phyloP scores from a whole-genome alignment of 1,140 invertebrate species.

The Philaenus spumarius region DNA sequence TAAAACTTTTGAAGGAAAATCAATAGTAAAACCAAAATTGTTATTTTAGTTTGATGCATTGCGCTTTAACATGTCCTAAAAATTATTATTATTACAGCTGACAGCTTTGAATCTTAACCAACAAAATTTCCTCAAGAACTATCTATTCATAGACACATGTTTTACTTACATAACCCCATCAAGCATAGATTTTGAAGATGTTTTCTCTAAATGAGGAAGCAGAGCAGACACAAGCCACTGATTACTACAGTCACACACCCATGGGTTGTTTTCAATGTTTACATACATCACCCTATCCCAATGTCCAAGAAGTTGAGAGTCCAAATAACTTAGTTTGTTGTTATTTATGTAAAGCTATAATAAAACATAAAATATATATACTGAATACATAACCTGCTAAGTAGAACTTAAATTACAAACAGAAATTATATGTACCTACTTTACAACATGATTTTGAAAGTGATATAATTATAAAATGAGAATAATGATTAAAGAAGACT shows the following conservation, averaged over 20 bases:
- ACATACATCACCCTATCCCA: conserved; percentile 59
- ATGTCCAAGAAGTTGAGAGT: conserved; percentile 34
- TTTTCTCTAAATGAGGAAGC: conserved; percentile 38
- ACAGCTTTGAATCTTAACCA: neutral
- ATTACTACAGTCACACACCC: conserved; percentile 66
- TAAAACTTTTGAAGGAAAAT: too few relatives aligned
- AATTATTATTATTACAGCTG: too few relatives aligned
- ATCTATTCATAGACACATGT: neutral
- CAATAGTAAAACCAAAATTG: too few relatives aligned
- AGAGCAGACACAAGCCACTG: conserved; percentile 60
- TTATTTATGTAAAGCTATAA: conserved; percentile 55
- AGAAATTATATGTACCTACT: too few relatives aligned
- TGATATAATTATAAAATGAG: too few relatives aligned
- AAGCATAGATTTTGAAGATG: conserved; percentile 9
- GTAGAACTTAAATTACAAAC: too few relatives aligned
- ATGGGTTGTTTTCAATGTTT: conserved; percentile 61
- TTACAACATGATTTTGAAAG: too few relatives aligned
- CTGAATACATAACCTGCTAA: too few relatives aligned
- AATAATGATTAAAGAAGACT: too few relatives aligned
- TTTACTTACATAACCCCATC: conserved; percentile 30
- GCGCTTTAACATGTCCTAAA: too few relatives aligned
- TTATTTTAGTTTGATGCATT: too few relatives aligned
- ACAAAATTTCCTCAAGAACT: neutral
- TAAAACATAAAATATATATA: too few relatives aligned
- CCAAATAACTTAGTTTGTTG: conserved; percentile 57